Base-by-base conservation (phyloP, 2,888 invertebrate species). In the Plebejus anna region DNA sequence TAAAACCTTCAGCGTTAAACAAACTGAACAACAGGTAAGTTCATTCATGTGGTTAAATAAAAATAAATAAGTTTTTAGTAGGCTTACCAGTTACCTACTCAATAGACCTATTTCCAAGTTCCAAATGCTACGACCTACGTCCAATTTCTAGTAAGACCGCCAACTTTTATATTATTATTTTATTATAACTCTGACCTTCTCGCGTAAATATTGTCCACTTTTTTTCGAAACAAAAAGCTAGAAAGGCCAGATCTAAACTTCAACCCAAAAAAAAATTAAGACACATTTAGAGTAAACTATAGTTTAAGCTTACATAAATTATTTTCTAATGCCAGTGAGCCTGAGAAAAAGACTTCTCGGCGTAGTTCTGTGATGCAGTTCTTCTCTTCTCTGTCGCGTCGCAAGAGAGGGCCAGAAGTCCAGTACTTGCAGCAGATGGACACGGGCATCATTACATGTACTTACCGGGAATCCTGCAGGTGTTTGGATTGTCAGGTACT, bases 401-500 rank as follows among this genome's bases (percentile, higher is more conserved):
- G 92, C 79, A 90, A 89, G 80, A 84, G 88, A 1, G 84, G 85
- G 61, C 78, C 82, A 4, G 85, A 88, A 75, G 81, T 86, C 5
- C 86, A 88, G 66, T 88, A 90, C 73, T 78, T 92, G 2, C 84
- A 85, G 57, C 90, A 88, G 66, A 79, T 92, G 72, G 88, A 91
- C 81, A 84, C 82, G 7, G 88, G 82, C 0, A 85, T 92, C 75
- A 87, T 85, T 22, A 82, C 81, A 70, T 93, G 93, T 82, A 90
- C 90, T 0, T 92, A 91, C 77, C 81, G 91, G 47, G 93, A 92
- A 81, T 90, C 90, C 0, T 93, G 93, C 76, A 80, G 92, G 13
- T 92, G 92, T 76, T 79, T 92, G 59, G 92, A 92, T 13, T 92
- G 91, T 78, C 91, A 91, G 89, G 91, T 90, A 22, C 82, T 85